These are phyloP conservation scores for Gonioctena quinquepunctata DNA, from an alignment of 1,140 invertebrate genomes.

Conservation along the genomic window DNA sequence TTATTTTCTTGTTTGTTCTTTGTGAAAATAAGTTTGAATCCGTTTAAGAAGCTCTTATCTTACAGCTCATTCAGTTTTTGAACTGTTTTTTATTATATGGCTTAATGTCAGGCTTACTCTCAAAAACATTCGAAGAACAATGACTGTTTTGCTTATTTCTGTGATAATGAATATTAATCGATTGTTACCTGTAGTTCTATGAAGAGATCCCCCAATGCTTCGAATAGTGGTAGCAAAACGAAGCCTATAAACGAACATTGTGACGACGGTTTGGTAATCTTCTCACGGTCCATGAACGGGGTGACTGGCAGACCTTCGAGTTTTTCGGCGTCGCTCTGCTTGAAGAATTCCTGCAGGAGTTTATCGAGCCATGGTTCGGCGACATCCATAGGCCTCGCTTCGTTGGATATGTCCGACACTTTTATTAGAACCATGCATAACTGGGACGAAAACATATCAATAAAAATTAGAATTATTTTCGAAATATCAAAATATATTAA, in stretches of 20 bases:
- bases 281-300: slow-evolving; percentile 89
- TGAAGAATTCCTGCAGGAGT: slow-evolving; percentile 78
- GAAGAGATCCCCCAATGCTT: slow-evolving; percentile 73
- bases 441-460: slow-evolving; percentile 56
- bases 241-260: slow-evolving; percentile 86
- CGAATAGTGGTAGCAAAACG: slow-evolving; percentile 79
- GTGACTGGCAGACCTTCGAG: slow-evolving; percentile 83
- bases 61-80: no score
- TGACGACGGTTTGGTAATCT: slow-evolving; percentile 84
- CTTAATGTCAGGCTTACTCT: no score
- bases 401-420: slow-evolving; percentile 87
- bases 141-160: neutral
- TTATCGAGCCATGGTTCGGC: slow-evolving; percentile 85
- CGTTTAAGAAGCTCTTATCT: no score
- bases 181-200: slow-evolving; percentile 72
- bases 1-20: no score
- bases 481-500: no score
- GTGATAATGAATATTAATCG: neutral
- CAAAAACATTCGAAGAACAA: neutral
- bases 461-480: neutral
- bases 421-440: slow-evolving; percentile 85
- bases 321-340: slow-evolving; percentile 84
- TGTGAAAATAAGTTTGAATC: no score
- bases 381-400: slow-evolving; percentile 82
- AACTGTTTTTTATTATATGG: no score